Base-by-base conservation (phyloP, 1,140 invertebrate genomes). In the Brachionus koreanus region DNA sequence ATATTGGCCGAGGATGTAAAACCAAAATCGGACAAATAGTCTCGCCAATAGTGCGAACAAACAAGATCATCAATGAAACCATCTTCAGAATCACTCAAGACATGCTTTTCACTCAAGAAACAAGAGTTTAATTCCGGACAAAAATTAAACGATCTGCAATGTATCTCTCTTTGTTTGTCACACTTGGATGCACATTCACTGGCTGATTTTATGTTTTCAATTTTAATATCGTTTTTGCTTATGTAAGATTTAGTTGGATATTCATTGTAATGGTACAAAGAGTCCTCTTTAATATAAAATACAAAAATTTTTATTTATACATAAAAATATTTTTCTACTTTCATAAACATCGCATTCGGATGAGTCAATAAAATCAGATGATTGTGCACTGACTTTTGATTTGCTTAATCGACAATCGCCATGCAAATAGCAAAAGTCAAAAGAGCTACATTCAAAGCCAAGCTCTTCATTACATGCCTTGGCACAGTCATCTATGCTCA, bases 391-490 rank as follows among this genome's bases (percentile, higher is more conserved):
- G 23, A 33, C 23, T 29, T 35, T 39, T 9, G 16, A 19, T 57
- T 43, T 79, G 42, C 49, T 65, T 13, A 79, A 19, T 2, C 76
- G 76, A 61, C 76, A 79, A 37, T 79, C 49, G 9, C 49, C 76
- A 61, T 79, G 46, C 9, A 79, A 25, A 61, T 61, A 79, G 25
- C 76, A 79, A 79, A 79, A 79, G n/a, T 79, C 76, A 63, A 79
- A 79, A 12, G 76, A 57, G 7, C 29, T 65, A 23, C 76, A 79
- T 9, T 79, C 76, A 65, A 79, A 79, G 37, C 76, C 61, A 19
- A 79, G 61, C 19, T 79, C 49, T 57, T 79, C 76, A 57, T 57
- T 79, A n/a, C 76, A 79, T 13, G 76, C 76, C 25, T 61, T 57
- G n/a, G 76, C 76, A 61, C 76, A 79, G 37, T 79, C 76, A 49